Conservation (phyloP, 2,888 invertebrate species). For the Cyaniris semiargus region DNA sequence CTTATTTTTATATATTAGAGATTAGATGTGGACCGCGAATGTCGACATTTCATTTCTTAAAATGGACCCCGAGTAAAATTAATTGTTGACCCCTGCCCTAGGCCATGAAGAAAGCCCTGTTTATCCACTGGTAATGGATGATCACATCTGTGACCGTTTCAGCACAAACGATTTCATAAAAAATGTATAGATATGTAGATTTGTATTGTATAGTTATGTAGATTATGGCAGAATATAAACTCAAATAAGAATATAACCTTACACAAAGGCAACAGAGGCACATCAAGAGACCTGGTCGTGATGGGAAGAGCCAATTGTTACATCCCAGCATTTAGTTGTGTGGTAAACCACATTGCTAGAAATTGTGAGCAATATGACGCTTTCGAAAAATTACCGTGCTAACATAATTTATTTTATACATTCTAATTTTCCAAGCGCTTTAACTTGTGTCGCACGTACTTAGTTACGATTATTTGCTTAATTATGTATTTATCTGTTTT, state of each 20-base stretch:
- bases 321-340: constrained; percentile 57
- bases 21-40: too few relatives aligned
- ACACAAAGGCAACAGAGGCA: neutral
- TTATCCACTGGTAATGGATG: too few relatives aligned
- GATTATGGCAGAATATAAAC: neutral
- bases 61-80: too few relatives aligned
- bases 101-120: too few relatives aligned
- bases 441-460: neutral
- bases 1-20: too few relatives aligned
- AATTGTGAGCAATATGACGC: constrained; percentile 59
- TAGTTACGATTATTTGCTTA: neutral
- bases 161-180: too few relatives aligned
- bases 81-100: too few relatives aligned
- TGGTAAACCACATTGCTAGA: constrained; percentile 63
- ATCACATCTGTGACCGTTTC: too few relatives aligned
- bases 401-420: neutral
- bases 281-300: constrained; percentile 22
- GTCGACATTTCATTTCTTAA: too few relatives aligned
- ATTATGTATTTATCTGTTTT: too few relatives aligned
- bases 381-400: constrained; percentile 53
- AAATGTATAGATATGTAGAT: too few relatives aligned
- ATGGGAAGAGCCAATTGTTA: constrained; percentile 40
- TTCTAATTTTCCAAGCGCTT: neutral
- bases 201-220: too few relatives aligned
- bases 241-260: neutral